Evolutionary conservation across 2,113 vertebrate species (phyloP), one percentile per base, ranked within the genome.

Genomic region (Lophochroa leadbeateri): DNA sequence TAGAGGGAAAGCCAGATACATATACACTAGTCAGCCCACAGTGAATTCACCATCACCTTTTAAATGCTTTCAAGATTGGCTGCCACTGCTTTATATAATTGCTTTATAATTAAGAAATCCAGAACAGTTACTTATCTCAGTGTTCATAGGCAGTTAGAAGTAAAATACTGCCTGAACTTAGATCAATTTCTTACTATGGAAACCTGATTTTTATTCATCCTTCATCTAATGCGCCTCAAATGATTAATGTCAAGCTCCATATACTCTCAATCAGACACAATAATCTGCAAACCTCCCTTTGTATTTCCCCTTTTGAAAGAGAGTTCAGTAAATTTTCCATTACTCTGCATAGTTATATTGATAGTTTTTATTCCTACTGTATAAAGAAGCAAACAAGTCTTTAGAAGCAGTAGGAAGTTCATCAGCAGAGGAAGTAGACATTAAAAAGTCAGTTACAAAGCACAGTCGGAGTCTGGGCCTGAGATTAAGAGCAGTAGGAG

Each of bases 401-500:
- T 88, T 35, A 91, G 86, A 95, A 94, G 86, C 92, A 49, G 61
- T 65, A 65, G 95, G 90, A 96, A 96, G 86, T 96, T 96, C 90
- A 96, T 93, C 88, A 96, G 80, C 77, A 85, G 82, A 94, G 91
- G 82, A 96, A 90, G 88, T 0, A 94, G 88, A 88, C 80, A 96
- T 93, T 91, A 92, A 97, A 94, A 95, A 95, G 47, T 84, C 86
- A 89, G 94, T 92, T 85, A 97, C 80, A 96, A 97, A 95, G 95
- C 96, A 96, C 96, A 96, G 95, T 28, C 0, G 4, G 92, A 85
- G 86, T 61, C 92, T 87, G 83, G 63, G 74, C 27, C 74, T 91
- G 86, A 96, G 92, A 96, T 96, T 92, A 96, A 71, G 60, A 96
- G 92, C 96, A 82, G 88, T 94, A 68, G 96, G 96, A 96, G 95